Conservation (phyloP, 37 sponge, comb jelly and placozoan species). For the Geodia barretti region DNA sequence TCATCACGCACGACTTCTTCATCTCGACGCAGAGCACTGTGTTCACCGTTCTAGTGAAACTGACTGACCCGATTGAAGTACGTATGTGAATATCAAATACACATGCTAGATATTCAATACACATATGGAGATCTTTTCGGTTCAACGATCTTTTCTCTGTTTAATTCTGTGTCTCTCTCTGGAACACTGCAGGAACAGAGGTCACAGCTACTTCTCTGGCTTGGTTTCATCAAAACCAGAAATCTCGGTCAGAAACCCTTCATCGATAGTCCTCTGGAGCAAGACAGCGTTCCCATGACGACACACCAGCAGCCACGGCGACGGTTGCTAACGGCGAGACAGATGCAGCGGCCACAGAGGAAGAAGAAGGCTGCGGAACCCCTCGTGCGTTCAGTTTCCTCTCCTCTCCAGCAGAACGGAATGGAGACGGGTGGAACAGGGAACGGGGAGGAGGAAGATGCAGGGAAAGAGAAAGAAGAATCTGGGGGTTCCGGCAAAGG, state of each 20-base stretch:
- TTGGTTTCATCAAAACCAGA: conserved; percentile 71
- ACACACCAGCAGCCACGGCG: background rate
- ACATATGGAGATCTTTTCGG: too few relatives aligned
- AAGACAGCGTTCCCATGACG: background rate
- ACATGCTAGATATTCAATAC: too few relatives aligned
- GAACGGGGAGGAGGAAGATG: background rate
- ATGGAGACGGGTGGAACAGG: background rate
- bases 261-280: background rate
- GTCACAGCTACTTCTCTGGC: conserved; percentile 57
- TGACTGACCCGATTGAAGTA: conserved; percentile 29
- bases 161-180: too few relatives aligned
- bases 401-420: background rate
- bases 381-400: too few relatives aligned
- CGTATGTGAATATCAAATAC: background rate
- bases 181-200: conserved; percentile 26
- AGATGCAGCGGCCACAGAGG: background rate
- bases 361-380: background rate
- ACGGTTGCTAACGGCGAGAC: background rate
- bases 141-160: too few relatives aligned
- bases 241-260: conserved; percentile 66
- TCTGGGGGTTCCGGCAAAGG: background rate
- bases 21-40: conserved; percentile 76
- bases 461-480: background rate
- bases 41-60: conserved; percentile 58
- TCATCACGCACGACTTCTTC: conserved; percentile 79